Evolutionary conservation across 23 tunicate species (phyloP).

Genomic region (Trididemnum clinides): DNA sequence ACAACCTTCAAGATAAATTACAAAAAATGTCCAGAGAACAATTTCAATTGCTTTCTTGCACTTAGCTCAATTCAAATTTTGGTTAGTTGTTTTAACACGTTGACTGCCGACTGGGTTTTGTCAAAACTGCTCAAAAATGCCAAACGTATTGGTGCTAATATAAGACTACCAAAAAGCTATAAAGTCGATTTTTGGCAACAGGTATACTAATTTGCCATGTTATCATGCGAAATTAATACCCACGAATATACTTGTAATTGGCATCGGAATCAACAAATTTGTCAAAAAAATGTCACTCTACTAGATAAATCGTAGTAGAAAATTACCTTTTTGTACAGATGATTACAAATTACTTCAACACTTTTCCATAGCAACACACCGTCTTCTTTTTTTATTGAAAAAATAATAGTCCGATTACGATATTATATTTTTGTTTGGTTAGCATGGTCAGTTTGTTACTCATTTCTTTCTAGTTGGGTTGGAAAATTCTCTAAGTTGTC

Average conservation of each 20-base stretch:
- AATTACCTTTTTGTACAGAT: background rate
- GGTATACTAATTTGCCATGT: background rate
- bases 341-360: background rate
- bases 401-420: background rate
- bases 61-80: too few species aligned
- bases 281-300: background rate
- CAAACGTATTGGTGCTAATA: background rate
- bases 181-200: background rate
- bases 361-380: background rate
- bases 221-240: background rate
- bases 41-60: too few species aligned
- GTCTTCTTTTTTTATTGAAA: background rate
- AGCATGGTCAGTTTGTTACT: background rate
- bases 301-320: background rate
- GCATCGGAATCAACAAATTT: background rate
- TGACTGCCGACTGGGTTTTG: background rate
- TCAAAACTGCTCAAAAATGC: background rate
- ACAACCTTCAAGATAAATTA: too few species aligned
- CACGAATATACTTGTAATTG: background rate
- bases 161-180: background rate
- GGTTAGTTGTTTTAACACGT: background rate
- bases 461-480: background rate
- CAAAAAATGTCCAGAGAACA: too few species aligned
- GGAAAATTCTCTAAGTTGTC: background rate
- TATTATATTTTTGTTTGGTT: background rate